Evolutionary conservation across 2,888 invertebrate genomes (phyloP), one percentile per base, ranked within the genome.

Genomic region (Tetragonula carbonaria): DNA sequence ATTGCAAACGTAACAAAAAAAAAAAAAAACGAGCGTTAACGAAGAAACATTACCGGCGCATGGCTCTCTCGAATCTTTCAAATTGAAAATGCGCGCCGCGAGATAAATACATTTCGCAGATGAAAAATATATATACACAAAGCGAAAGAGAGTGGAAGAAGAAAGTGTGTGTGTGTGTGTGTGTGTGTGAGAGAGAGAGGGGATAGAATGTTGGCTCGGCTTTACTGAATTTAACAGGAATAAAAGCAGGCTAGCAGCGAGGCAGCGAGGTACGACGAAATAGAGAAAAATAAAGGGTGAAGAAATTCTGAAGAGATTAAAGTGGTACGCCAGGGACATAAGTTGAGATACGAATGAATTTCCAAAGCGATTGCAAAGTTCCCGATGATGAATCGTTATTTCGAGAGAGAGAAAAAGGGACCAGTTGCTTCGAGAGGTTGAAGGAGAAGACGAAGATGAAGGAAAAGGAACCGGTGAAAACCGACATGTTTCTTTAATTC

Each of bases 401-500:
- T 57, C 16, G 33, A 23, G 63, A 63, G 55, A 53, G 28, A 62
- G 33, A 62, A 53, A 28, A 28, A 28, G 28, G 28, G 59, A 72
- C 45, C 59, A n/a, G 57, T 59, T 59, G 59, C 23, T 59, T 45
- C 23, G n/a, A 57, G 33, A 2, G 57, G 38, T 11, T 65, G 21
- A 21, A 3, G 28, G 50, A 70, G 23, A 18, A 50, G 8, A 23
- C 0, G 59, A 28, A 6, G 13, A 68, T 1, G 28, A 28, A 28
- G 0, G 28, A 38, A 38, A 57, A 33, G 57, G n/a, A 23, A 13
- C 65, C 18, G 2, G 28, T 28, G 57, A 57, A 62, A 50, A n/a
- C 73, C 55, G 16, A 63, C 66, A 70, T 70, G 72, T 81, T 82
- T 76, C 76, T 53, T 77, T 65, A 73, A 81, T 76, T 75, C 72